A percentile compares a stretch with the other conserved stretches of the same genome.
These are phyloP conservation scores for Coelinius sp. DNA, from an alignment of 2,888 invertebrate species.

Conservation along the genomic window DNA sequence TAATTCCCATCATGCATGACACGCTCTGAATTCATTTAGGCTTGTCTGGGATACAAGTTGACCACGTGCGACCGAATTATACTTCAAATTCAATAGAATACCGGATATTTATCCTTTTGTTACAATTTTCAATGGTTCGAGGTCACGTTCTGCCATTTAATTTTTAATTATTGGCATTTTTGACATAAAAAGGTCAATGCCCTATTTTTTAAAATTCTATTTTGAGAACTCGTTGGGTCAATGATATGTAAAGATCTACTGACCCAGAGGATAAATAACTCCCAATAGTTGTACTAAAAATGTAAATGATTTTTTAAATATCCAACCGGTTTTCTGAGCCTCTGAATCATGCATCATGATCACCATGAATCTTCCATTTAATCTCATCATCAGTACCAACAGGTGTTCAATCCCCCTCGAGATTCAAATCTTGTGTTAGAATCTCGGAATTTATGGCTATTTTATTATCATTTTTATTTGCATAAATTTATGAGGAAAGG, in stretches of 20 bases:
- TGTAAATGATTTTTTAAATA: background rate
- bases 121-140: background rate
- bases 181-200: background rate
- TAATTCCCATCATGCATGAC: conserved; percentile 48
- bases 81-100: conserved; percentile 18
- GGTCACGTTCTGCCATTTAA: conserved; percentile 26
- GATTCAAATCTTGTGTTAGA: background rate
- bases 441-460: background rate
- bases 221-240: too few species aligned
- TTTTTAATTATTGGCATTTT: too few species aligned
- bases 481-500: background rate
- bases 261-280: conserved; percentile 50
- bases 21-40: conserved; percentile 45
- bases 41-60: conserved; percentile 29
- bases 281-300: background rate
- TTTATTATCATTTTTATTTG: background rate
- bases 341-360: background rate
- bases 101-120: conserved; percentile 23
- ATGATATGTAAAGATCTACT: conserved; percentile 52
- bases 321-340: background rate
- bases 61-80: conserved; percentile 43
- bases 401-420: background rate
- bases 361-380: background rate
- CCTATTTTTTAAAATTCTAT: conserved; percentile 5
- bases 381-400: background rate